Evolutionary conservation across 2,888 invertebrate genomes (phyloP).

Genomic region (Philaethria dido): DNA sequence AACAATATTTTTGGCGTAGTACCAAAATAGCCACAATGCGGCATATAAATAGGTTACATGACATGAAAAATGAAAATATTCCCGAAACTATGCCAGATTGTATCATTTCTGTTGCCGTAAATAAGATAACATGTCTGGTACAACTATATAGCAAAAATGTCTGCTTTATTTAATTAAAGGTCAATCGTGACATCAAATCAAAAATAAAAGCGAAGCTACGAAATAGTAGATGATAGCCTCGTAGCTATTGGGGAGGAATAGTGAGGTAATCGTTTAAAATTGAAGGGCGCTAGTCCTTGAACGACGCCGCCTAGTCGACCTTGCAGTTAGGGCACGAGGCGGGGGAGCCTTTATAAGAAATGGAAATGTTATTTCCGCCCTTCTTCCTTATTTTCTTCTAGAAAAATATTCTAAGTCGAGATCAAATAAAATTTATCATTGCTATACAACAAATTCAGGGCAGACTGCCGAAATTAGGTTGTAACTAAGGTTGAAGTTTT

Average conservation of each 20-base stretch:
- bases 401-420: constrained; percentile 9
- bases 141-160: neutral
- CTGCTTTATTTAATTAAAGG: neutral
- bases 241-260: constrained; percentile 13
- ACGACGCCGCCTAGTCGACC: constrained; percentile 22
- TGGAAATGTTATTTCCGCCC: constrained; percentile 20
- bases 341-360: constrained; percentile 20
- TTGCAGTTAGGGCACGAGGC: constrained; percentile 24
- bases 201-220: neutral
- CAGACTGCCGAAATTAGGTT: constrained; percentile 2
- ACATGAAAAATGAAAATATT: constrained; percentile 17
- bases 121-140: neutral
- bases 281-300: constrained; percentile 26
- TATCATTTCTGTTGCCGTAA: constrained; percentile 4
- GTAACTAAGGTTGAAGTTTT: neutral
- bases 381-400: neutral
- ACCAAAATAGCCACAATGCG: constrained; percentile 36
- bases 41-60: constrained; percentile 27
- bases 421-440: constrained; percentile 1
- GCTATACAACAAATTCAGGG: constrained; percentile 7
- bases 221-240: constrained; percentile 4
- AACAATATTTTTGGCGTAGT: constrained; percentile 33
- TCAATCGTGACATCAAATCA: neutral
- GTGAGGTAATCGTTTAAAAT: constrained; percentile 22
- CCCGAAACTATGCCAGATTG: constrained; percentile 15